These are phyloP conservation scores for Cirrhinus molitorella DNA, from an alignment of 2,797 vertebrate genomes.

Conservation along the genomic window DNA sequence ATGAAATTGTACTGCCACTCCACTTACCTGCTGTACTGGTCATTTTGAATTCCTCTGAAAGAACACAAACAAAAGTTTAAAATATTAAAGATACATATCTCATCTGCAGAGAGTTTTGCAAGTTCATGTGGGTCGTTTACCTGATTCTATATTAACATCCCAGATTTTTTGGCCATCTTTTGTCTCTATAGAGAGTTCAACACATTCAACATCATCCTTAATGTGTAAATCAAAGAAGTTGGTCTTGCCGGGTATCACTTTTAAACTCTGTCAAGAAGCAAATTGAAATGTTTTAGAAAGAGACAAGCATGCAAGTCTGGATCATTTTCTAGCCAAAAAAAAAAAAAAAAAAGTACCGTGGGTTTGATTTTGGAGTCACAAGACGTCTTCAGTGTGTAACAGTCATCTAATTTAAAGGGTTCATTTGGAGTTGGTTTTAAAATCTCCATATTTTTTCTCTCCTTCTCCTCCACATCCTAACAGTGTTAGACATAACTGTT, in stretches of 20 bases:
- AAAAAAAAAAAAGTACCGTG: not conserved
- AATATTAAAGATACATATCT: not conserved
- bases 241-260: not conserved
- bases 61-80: not conserved
- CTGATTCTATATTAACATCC: conserved; percentile 45
- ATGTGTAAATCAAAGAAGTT: conserved; percentile 57
- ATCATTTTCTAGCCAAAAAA: not conserved
- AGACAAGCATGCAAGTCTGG: not conserved
- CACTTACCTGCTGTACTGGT: not conserved
- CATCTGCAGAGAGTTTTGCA: not conserved
- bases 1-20: not conserved
- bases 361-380: conserved; percentile 41
- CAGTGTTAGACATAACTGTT: not conserved
- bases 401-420: conserved; percentile 19
- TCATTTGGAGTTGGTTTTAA: conserved; percentile 37
- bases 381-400: conserved; percentile 37
- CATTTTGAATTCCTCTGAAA: not conserved
- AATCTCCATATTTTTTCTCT: conserved; percentile 29
- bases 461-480: conserved; percentile 38
- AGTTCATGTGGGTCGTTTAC: not conserved
- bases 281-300: not conserved
- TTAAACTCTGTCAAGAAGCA: not conserved
- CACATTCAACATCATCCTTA: not conserved
- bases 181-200: not conserved
- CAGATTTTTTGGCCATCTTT: not conserved